phyloP scores from a whole-genome alignment of 2,797 vertebrate genomes.

The Myiotriccus ornatus region DNA sequence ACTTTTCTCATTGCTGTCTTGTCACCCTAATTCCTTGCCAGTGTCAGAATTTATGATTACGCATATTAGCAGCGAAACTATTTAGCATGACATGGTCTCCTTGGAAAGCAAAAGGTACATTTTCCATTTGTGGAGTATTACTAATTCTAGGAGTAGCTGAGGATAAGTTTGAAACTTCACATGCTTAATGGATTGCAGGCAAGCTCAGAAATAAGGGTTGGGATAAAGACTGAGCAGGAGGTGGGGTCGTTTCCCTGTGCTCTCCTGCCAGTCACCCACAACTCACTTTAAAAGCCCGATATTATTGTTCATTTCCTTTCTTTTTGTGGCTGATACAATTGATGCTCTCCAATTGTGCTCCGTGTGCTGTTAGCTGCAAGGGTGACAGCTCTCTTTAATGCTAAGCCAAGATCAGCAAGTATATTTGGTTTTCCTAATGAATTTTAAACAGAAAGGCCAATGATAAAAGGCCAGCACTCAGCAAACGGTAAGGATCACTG shows the following conservation, averaged over 20 bases:
- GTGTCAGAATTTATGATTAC: not conserved
- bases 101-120: slow-evolving; percentile 50
- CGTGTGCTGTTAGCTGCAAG: not conserved
- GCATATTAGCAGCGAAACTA: not conserved
- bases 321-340: not conserved
- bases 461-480: not conserved
- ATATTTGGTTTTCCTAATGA: slow-evolving; percentile 9
- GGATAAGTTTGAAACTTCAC: not conserved
- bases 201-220: not conserved
- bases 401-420: slow-evolving; percentile 43
- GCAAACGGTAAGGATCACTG: not conserved
- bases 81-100: not conserved
- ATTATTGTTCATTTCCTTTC: not conserved
- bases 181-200: not conserved
- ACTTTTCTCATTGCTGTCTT: slow-evolving; percentile 42
- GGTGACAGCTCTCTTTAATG: slow-evolving; percentile 30
- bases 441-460: slow-evolving; percentile 17
- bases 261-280: not conserved
- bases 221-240: not conserved
- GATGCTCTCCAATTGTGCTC: not conserved
- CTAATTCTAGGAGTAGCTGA: slow-evolving; percentile 24
- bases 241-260: not conserved
- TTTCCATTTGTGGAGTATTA: slow-evolving; percentile 25
- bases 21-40: not conserved
- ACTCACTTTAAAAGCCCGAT: not conserved